Base-by-base conservation (phyloP, 2,888 invertebrate species). In the Scotopteryx bipunctaria region DNA sequence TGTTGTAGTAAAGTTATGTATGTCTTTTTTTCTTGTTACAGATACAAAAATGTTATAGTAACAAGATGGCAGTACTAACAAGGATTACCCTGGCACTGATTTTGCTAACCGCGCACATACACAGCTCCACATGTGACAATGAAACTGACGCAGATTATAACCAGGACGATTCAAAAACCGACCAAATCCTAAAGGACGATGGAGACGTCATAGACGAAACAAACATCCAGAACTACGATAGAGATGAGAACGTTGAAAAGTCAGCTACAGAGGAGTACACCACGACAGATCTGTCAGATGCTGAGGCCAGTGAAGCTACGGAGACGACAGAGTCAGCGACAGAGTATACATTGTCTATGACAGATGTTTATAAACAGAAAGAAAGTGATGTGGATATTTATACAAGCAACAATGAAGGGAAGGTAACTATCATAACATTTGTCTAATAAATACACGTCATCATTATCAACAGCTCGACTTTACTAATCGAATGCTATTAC, bases 31-130 rank as follows among this genome's bases (percentile, higher is more conserved):
- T 9, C 9, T 59, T 53, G 50, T 63, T 54, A 40, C 61, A 64
- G 59, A 55, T 53, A 0, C 1, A 45, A 40, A 56, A 19, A 59
- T 59, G 37, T 40, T 53, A 42, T 35, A 51, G 33, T n/a, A 8
- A n/a, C 19, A 66, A 58, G 41, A 71, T 70, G 69, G 61, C 64
- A 15, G 31, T 17, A 3, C 15, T 38, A 23, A 50, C 27, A 37
- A 58, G 60, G 53, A 66, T 61, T 21, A 57, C 47, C 47, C 14
- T 68, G 6, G 35, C 57, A 0, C 1, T 70, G 42, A 19, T 60
- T 6, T 3, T 71, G 13, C 31, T 63, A 2, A 33, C 59, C 19
- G 31, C 59, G 16, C 51, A 55, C 41, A n/a, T 47, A 5, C 32
- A 54, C 25, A 27, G 36, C 21, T 53, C 15, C 5, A 38, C 53